Percentiles rank a stretch among this genome's conserved stretches.
Evolutionary conservation across 2,797 vertebrate genomes (phyloP).

Genomic region (Fistularia tabacaria): DNA sequence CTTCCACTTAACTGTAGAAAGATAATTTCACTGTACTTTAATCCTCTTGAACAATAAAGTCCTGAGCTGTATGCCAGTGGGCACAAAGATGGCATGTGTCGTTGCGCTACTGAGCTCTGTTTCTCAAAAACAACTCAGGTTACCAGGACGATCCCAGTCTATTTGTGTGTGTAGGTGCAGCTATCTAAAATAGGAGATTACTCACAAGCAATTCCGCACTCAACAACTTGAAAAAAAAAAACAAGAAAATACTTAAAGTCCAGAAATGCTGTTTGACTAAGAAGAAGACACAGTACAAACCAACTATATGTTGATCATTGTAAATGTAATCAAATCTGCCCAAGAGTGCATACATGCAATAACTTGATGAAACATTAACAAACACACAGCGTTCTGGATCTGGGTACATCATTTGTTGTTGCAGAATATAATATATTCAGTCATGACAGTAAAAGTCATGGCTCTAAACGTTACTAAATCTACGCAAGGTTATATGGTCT

Average conservation of each 20-base stretch:
- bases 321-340: background rate
- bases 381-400: no score
- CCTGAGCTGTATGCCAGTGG: slow-evolving; percentile 20
- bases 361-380: no score
- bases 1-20: background rate
- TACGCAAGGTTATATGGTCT: background rate
- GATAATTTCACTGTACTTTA: slow-evolving; percentile 10
- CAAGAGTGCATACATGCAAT: no score
- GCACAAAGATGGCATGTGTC: slow-evolving; percentile 30
- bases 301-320: no score
- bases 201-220: no score
- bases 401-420: no score
- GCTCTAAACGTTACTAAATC: background rate
- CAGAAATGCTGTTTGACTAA: slow-evolving; percentile 33
- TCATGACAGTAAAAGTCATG: no score
- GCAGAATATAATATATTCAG: no score
- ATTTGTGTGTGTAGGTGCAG: slow-evolving; percentile 24
- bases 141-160: slow-evolving; percentile 44
- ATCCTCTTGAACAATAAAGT: slow-evolving; percentile 31
- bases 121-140: slow-evolving; percentile 49
- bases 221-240: no score
- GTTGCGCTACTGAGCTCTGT: slow-evolving; percentile 35
- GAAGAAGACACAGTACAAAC: slow-evolving; percentile 19
- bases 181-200: no score
- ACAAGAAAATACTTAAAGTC: slow-evolving; percentile 39